These are phyloP conservation scores for Hyposoter dolosus DNA, from an alignment of 2,888 invertebrate genomes.

Conservation along the genomic window DNA sequence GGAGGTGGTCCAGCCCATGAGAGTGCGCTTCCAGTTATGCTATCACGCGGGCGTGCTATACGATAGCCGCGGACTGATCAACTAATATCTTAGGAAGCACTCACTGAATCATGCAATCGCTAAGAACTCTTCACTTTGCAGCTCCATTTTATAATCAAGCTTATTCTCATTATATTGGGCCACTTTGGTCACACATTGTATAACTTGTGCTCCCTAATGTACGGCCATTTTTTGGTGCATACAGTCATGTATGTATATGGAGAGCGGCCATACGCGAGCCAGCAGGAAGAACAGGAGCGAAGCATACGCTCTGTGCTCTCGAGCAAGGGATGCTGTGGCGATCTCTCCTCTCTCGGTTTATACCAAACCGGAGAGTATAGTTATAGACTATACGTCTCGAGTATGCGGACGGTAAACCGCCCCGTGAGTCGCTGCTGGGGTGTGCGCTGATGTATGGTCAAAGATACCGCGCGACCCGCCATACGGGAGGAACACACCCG, in stretches of 20 bases:
- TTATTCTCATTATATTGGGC: neutral
- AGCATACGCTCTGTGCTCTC: slow-evolving; percentile 26
- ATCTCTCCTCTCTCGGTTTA: slow-evolving; percentile 36
- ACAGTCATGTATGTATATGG: neutral
- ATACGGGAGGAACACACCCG: slow-evolving; percentile 41
- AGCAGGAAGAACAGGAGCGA: slow-evolving; percentile 49
- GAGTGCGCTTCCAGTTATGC: neutral
- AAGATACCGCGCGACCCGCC: slow-evolving; percentile 68
- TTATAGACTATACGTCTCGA: slow-evolving; percentile 5
- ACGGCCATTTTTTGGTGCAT: neutral
- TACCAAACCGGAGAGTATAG: slow-evolving; percentile 4
- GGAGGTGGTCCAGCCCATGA: neutral
- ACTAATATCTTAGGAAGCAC: neutral
- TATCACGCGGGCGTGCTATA: neutral
- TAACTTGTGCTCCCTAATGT: slow-evolving; percentile 6
- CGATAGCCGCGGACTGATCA: neutral
- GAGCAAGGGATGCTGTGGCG: slow-evolving; percentile 44
- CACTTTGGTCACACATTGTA: neutral
- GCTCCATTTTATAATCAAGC: neutral
- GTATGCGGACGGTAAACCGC: slow-evolving; percentile 64
- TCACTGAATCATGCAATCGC: neutral
- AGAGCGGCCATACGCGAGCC: slow-evolving; percentile 13
- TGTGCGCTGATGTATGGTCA: slow-evolving; percentile 73
- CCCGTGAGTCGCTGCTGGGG: slow-evolving; percentile 65
- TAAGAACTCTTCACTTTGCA: neutral